Conservation (phyloP, 2,797 vertebrate genomes). For the Sibirionetta formosa region DNA sequence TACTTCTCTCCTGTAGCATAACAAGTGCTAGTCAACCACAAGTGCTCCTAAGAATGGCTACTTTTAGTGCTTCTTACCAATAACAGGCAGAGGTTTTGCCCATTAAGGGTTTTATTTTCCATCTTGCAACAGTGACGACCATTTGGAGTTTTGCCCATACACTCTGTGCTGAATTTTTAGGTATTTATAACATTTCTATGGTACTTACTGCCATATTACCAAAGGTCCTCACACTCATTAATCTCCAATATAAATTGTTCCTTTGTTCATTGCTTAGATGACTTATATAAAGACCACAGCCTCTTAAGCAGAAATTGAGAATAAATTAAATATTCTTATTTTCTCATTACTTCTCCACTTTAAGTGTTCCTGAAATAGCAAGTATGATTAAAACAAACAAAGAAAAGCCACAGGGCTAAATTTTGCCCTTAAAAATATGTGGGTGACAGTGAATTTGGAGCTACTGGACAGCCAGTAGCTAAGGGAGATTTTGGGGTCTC, state of each 20-base stretch:
- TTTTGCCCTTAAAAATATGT: neutral
- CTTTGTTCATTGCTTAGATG: constrained; percentile 52
- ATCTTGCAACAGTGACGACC: constrained; percentile 6
- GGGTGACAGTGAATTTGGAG: neutral
- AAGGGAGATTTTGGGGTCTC: neutral
- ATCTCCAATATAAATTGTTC: constrained; percentile 58
- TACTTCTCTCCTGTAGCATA: constrained; percentile 21
- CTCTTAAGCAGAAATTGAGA: constrained; percentile 46
- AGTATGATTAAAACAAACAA: constrained; percentile 23
- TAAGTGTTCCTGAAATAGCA: constrained; percentile 50
- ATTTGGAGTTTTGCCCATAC: constrained; percentile 58
- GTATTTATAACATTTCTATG: constrained; percentile 73
- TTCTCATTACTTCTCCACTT: constrained; percentile 48
- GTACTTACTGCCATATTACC: constrained; percentile 27
- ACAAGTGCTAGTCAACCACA: constrained; percentile 67
- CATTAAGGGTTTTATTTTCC: constrained; percentile 70
- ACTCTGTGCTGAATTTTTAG: constrained; percentile 50
- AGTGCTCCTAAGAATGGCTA: constrained; percentile 66
- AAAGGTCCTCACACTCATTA: constrained; percentile 54
- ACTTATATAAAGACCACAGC: constrained; percentile 60
- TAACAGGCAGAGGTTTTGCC: constrained; percentile 70
- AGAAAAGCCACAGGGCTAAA: neutral
- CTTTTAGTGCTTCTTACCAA: constrained; percentile 74
- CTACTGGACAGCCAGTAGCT: neutral
- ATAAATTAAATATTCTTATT: constrained; percentile 44